Evolutionary conservation across 2,113 vertebrate genomes (phyloP).

Genomic region (Barbus barbus): DNA sequence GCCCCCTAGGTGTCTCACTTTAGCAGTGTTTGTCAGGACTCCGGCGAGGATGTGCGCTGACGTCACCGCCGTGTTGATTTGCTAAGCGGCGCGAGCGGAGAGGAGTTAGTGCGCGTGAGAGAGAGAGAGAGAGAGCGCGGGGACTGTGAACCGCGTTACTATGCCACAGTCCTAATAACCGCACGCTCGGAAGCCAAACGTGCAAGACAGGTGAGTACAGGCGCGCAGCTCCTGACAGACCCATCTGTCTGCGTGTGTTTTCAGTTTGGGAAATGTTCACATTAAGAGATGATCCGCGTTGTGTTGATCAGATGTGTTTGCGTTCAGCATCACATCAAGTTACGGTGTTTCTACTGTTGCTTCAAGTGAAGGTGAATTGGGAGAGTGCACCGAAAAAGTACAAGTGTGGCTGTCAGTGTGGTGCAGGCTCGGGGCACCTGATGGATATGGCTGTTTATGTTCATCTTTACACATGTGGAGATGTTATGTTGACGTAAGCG

Average conservation of each 20-base stretch:
- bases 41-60: conserved; percentile 77
- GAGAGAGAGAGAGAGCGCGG: conserved; percentile 83
- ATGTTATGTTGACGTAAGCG: conserved; percentile 73
- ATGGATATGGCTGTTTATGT: conserved; percentile 60
- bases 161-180: conserved; percentile 78
- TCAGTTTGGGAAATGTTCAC: conserved; percentile 55
- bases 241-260: conserved; percentile 51
- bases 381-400: conserved; percentile 54
- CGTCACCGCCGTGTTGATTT: conserved; percentile 89
- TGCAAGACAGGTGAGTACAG: conserved; percentile 74
- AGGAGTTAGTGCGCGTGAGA: conserved; percentile 81
- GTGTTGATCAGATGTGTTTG: conserved; percentile 57
- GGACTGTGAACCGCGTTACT: conserved; percentile 86
- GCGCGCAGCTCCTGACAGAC: conserved; percentile 56
- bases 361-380: conserved; percentile 50
- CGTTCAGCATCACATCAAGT: conserved; percentile 67
- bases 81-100: conserved; percentile 83
- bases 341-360: conserved; percentile 48
- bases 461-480: conserved; percentile 64
- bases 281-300: conserved; percentile 48
- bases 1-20: conserved; percentile 86
- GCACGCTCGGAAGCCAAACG: conserved; percentile 69
- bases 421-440: conserved; percentile 38
- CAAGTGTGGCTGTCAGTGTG: conserved; percentile 47
- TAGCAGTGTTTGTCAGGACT: conserved; percentile 70